phyloP scores from a whole-genome alignment of 2,113 vertebrate species.

The Forbesichthys agassizii region DNA sequence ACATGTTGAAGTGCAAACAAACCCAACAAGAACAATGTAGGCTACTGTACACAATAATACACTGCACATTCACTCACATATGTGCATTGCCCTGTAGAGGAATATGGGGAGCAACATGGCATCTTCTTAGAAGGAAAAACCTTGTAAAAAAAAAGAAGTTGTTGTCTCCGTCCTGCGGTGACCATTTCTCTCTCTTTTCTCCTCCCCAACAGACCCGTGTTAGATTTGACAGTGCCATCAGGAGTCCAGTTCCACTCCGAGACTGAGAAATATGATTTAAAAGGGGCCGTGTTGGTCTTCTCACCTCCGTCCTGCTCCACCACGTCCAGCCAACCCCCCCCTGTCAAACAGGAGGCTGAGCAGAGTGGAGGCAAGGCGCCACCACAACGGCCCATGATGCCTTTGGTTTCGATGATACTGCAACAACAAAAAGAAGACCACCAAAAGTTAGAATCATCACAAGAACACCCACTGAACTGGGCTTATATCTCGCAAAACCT shows the following conservation, averaged over 20 bases:
- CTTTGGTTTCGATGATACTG: conserved; percentile 82
- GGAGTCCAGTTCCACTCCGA: conserved; percentile 63
- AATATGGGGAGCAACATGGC: conserved; percentile 76
- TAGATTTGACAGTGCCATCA: conserved; percentile 74
- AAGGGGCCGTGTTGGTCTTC: conserved; percentile 11
- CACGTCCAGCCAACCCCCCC: conserved; percentile 54
- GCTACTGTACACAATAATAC: conserved; percentile 77
- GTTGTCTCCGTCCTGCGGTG: conserved; percentile 77
- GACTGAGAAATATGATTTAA: conserved; percentile 27
- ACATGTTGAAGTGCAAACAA: conserved; percentile 77
- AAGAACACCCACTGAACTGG: background rate
- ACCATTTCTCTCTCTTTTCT: conserved; percentile 38
- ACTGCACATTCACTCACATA: conserved; percentile 70
- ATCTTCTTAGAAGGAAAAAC: conserved; percentile 68
- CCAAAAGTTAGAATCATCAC: background rate
- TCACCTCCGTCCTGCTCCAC: conserved; percentile 72
- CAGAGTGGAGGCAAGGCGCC: conserved; percentile 72
- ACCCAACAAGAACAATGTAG: conserved; percentile 57
- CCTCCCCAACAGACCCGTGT: conserved; percentile 72
- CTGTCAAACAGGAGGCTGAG: conserved; percentile 73
- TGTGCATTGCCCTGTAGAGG: conserved; percentile 69
- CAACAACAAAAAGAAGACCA: conserved; percentile 39
- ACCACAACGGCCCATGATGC: conserved; percentile 74
- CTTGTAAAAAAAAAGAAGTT: conserved; percentile 63
- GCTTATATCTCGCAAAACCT: conserved; percentile 13